phyloP scores from a whole-genome alignment of 2,797 vertebrate genomes.

The Anas flavirostris region DNA sequence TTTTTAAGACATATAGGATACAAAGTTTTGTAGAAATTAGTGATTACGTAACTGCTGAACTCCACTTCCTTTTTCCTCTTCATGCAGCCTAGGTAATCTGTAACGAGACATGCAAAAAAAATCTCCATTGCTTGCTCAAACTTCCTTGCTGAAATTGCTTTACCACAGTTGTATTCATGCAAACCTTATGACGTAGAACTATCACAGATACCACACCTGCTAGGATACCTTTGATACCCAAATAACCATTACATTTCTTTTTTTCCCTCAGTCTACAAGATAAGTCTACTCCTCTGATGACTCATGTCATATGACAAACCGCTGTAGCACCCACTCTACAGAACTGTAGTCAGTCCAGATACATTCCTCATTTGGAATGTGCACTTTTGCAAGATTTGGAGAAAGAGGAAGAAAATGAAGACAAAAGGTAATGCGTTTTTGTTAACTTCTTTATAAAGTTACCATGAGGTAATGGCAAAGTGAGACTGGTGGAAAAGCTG shows the following conservation, averaged over 20 bases:
- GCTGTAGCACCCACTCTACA: constrained; percentile 85
- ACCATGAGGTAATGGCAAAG: neutral
- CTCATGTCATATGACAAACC: constrained; percentile 78
- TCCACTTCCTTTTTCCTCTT: neutral
- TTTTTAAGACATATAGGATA: neutral
- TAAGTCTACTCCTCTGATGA: no score
- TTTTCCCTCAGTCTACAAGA: constrained; percentile 66
- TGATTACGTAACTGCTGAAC: neutral
- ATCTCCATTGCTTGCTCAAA: neutral
- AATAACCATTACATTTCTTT: neutral
- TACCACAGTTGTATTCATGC: neutral
- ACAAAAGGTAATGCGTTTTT: constrained; percentile 11
- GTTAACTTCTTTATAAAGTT: neutral
- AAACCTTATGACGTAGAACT: no score
- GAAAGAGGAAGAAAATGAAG: neutral
- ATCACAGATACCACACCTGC: no score
- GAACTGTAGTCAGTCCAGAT: constrained; percentile 86
- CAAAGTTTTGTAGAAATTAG: neutral
- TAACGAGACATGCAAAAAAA: neutral
- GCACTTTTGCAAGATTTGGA: constrained; percentile 80
- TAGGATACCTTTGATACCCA: neutral
- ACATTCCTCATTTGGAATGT: constrained; percentile 84
- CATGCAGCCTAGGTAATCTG: neutral
- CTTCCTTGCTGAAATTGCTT: neutral
- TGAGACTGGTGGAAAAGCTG: neutral